Base-by-base conservation (phyloP, 2,888 invertebrate genomes). In the Epinotia bilunana region DNA sequence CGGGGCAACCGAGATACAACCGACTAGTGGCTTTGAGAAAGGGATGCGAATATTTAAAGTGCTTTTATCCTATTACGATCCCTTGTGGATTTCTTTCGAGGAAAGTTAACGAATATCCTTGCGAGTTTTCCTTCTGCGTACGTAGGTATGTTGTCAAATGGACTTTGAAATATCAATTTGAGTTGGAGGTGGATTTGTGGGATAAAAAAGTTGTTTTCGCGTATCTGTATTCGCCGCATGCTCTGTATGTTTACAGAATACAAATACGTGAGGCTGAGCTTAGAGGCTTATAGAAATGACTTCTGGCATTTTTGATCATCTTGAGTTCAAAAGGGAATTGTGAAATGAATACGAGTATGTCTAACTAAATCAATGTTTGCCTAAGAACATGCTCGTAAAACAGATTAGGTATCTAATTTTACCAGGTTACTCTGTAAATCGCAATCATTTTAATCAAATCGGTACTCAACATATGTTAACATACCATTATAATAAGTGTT, bases 11-110 rank as follows among this genome's bases (percentile, higher is more conserved):
- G 6, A 33, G 33, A 65, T 61, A 33, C 46, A 58, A 61, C 13
- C 43, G 39, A 20, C 70, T 63, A 74, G 61, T 53, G 71, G 60
- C 46, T 65, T 61, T n/a, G 63, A 74, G 74, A 72, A 75, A 75
- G 64, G 70, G 74, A 71, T 67, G 71, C 64, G 71, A 60, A 65
- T 71, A 75, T 75, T 75, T 75, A 72, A 72, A 81, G 78, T 79
- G 76, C 77, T 80, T 78, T 81, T 80, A 82, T 82, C 78, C 78
- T 78, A 80, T 82, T 82, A 83, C 74, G 77, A 76, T 75, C 78
- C 80, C 76, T 79, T 78, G 72, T 80, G 78, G 78, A 78, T 71
- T 80, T 78, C 77, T 81, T 82, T 78, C 72, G 76, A 76, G 77
- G 78, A 78, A 79, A 79, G 78, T 81, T 80, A 80, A 77, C 79